Evolutionary conservation across 1,140 invertebrate species (phyloP).

Genomic region (Gonatopus flavifemur): DNA sequence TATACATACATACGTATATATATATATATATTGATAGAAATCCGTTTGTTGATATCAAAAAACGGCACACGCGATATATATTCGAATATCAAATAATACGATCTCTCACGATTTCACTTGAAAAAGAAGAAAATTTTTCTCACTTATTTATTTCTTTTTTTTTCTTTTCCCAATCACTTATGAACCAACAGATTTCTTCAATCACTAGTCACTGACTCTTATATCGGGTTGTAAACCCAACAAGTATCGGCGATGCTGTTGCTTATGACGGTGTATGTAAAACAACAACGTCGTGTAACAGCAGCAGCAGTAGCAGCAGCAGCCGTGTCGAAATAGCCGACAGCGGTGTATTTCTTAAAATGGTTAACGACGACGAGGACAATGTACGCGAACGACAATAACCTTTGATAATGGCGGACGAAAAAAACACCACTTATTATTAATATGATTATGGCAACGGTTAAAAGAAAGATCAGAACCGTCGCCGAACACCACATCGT

Average conservation of each 20-base stretch:
- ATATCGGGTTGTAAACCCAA: conserved; percentile 31
- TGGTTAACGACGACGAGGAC: conserved; percentile 3
- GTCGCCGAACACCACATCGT: conserved; percentile 48
- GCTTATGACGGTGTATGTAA: conserved; percentile 29
- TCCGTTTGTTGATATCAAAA: too few relatives aligned
- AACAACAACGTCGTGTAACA: conserved; percentile 11
- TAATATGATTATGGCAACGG: conserved; percentile 31
- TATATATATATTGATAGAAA: background rate
- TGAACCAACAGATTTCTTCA: conserved; percentile 20
- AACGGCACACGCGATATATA: too few relatives aligned
- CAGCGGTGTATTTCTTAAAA: too few relatives aligned
- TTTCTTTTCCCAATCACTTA: conserved; percentile 9
- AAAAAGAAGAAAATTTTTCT: background rate
- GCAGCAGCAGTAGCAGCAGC: background rate
- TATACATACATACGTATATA: conserved; percentile 5
- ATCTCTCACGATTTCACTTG: too few relatives aligned
- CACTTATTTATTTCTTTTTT: conserved; percentile 1
- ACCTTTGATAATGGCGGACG: conserved; percentile 27
- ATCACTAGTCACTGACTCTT: conserved; percentile 40
- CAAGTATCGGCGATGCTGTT: conserved; percentile 25
- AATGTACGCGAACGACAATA: conserved; percentile 3
- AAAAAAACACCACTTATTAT: conserved; percentile 41
- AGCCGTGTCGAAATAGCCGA: too few relatives aligned
- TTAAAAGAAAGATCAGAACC: conserved; percentile 29
- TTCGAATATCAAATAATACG: too few relatives aligned